phyloP scores from a whole-genome alignment of 2,888 invertebrate species.

The Volucella bombylans region DNA sequence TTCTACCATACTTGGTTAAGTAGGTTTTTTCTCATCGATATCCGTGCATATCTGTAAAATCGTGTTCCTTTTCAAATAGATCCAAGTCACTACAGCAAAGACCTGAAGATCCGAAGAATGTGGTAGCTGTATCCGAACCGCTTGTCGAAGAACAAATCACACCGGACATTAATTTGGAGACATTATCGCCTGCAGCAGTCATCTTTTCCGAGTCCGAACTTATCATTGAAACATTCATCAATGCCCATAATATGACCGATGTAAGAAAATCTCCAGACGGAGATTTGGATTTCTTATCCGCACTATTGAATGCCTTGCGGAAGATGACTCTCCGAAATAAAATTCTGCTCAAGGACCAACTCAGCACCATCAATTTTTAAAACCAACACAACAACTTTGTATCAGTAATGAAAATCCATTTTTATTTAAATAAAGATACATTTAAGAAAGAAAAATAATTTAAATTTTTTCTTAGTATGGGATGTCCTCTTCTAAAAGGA shows the following conservation, averaged over 20 bases:
- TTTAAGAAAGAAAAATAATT: no score
- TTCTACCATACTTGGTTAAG: neutral
- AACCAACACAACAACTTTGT: no score
- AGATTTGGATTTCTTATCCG: neutral
- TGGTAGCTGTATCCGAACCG: no score
- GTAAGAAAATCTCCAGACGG: neutral
- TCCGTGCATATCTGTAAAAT: neutral
- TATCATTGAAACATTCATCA: neutral
- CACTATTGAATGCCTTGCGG: neutral
- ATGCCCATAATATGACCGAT: neutral
- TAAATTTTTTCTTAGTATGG: no score
- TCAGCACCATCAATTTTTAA: no score
- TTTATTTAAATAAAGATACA: no score
- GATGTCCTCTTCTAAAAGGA: neutral
- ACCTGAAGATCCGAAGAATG: no score
- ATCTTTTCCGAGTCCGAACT: neutral
- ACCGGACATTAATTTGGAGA: no score
- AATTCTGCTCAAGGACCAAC: neutral
- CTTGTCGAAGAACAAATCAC: no score
- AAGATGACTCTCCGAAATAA: neutral
- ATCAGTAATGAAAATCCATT: no score
- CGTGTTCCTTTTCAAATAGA: neutral
- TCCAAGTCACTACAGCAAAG: neutral
- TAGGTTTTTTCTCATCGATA: neutral
- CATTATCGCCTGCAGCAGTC: neutral